Evolutionary conservation across 2,113 vertebrate species (phyloP), one percentile per base, ranked within the genome.

Genomic region (Hippocampus mohnikei): DNA sequence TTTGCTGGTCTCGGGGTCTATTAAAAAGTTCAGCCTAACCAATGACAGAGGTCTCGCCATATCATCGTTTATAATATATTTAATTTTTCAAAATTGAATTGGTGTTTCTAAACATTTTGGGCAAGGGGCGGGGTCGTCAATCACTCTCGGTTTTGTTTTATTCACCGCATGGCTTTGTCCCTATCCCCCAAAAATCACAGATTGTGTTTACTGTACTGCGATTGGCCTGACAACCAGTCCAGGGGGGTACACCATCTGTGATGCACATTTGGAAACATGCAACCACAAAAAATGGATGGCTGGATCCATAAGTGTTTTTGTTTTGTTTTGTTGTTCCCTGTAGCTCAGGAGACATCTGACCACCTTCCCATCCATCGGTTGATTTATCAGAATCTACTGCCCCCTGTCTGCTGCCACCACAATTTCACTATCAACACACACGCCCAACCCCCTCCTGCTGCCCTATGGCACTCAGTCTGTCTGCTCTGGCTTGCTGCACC

Each of bases 321-420:
- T 84, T 81, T 84, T 68, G 80, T 72, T 76, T 79, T 33, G 29
- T 80, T 79, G 52, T 71, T 82, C 80, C 68, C 85, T 29, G 11
- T 15, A 76, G 69, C 68, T 63, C 16, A 2, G 44, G 18, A 21
- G 16, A 69, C 2, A 46, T 81, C 73, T 76, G 77, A 65, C 72
- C 63, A 79, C 81, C 81, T 74, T 78, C 69, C 60, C 69, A 71
- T 70, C 73, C 59, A 27, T 77, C 67, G 56, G 50, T 46, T 75
- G 42, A 76, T 82, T 56, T 37, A 52, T 66, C 70, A 69, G 77
- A 70, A 71, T 84, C 56, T 84, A 59, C 71, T 71, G 79, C 84
- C 87, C 77, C 82, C 89, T 90, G 73, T 83, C 84, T 73, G 70
- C 63, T 37, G 56, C 23, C 33, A 9, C 21, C 2, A 20, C 75